phyloP scores from a whole-genome alignment of 2,888 invertebrate genomes.

The Polydrusus cervinus region DNA sequence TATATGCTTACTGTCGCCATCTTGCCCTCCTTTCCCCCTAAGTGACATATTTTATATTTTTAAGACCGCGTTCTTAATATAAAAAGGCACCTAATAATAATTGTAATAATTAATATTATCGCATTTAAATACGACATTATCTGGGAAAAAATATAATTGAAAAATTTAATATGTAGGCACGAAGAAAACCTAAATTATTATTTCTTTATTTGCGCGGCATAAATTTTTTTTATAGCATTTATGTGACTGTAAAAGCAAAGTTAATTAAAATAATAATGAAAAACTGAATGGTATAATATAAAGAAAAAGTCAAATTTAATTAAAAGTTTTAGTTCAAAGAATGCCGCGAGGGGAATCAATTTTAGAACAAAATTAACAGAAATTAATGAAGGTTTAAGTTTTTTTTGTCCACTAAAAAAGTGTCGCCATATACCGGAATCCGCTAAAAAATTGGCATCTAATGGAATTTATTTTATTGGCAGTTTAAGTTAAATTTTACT shows the following conservation, averaged over 20 bases:
- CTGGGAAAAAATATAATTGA: conserved; percentile 7
- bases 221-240: conserved; percentile 28
- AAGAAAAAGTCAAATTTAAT: conserved; percentile 17
- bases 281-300: conserved; percentile 12
- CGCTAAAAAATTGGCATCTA: too few species aligned
- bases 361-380: background rate
- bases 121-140: background rate
- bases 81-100: too few species aligned
- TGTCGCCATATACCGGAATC: too few species aligned
- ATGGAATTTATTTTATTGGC: too few species aligned
- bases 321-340: conserved; percentile 15
- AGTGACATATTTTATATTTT: too few species aligned
- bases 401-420: too few species aligned
- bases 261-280: conserved; percentile 43
- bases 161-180: background rate
- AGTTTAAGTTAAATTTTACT: too few species aligned
- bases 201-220: conserved; percentile 21
- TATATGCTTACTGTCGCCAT: too few species aligned
- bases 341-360: background rate
- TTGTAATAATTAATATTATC: too few species aligned
- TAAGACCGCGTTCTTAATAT: too few species aligned
- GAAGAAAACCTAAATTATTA: conserved; percentile 1
- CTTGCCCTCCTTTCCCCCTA: too few species aligned
- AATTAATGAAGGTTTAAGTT: too few species aligned
- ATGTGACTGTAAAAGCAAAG: conserved; percentile 32